phyloP scores from a whole-genome alignment of 2,888 invertebrate species.

The Heliconius ismenius region DNA sequence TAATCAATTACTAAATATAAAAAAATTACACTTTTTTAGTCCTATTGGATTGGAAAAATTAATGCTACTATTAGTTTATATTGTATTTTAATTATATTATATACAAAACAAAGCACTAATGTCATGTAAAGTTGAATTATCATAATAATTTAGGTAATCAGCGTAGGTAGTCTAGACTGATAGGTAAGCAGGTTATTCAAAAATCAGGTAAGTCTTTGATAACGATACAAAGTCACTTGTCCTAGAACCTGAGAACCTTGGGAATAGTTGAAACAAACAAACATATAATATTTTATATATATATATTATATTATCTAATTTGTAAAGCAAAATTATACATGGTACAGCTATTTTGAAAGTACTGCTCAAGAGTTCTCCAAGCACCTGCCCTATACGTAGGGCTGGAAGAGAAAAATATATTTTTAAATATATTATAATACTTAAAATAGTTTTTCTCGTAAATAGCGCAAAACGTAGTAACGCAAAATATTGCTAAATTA shows the following conservation, averaged over 20 bases:
- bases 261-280: neutral
- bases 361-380: neutral
- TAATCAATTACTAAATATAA: neutral
- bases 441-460: neutral
- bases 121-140: conserved; percentile 9
- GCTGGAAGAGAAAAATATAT: neutral
- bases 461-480: too few species aligned
- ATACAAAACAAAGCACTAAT: neutral
- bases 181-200: conserved; percentile 51
- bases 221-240: conserved; percentile 69
- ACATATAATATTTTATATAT: too few species aligned
- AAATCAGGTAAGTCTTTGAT: conserved; percentile 55
- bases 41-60: too few species aligned
- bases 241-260: conserved; percentile 66
- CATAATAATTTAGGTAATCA: conserved; percentile 41
- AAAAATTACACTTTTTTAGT: too few species aligned
- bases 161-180: conserved; percentile 48
- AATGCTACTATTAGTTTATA: neutral
- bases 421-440: neutral
- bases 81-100: neutral
- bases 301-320: neutral
- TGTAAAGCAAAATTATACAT: neutral
- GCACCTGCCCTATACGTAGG: neutral
- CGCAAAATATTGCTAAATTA: too few species aligned
- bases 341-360: neutral